Base-by-base conservation (phyloP, 2,797 vertebrate species). In the Dermochelys coriacea region DNA sequence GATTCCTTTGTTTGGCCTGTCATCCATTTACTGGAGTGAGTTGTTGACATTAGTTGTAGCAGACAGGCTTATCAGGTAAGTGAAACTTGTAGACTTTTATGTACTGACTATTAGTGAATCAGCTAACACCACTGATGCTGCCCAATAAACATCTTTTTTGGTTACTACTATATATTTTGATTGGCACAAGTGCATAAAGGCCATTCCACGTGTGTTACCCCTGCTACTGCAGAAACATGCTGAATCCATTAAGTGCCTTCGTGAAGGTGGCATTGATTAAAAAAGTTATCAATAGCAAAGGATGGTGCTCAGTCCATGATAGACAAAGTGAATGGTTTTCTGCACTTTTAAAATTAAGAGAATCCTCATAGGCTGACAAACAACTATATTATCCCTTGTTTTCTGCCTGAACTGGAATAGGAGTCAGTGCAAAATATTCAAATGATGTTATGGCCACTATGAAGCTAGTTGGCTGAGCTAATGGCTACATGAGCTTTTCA, bases 1-100 rank as follows among this genome's bases (percentile, higher is more conserved):
- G 83, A 91, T 88, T 95, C 85, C 50, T 94, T 87, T 95, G 92
- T 94, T 94, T 84, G 93, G 29, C 68, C 64, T 82, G 80, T 94
- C 80, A 82, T 91, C 74, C 91, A 81, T 88, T 93, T 29, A 50
- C 55, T 90, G 85, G 80, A 87, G 85, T 94, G 87, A 86, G 80
- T 87, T 92, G 87, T 93, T 93, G 95, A 90, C 83, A 82, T 47
- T 79, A 84, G 54, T 91, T 83, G 52, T 89, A 93, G 82, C 27
- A 85, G 83, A 86, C 84, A 85, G 88, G 68, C 85, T 92, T 93
- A 81, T 81, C 84, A 88, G 68, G 86, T 87, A 91, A 89, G 82
- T 81, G 86, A 91, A 91, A 52, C 34, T 64, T 74, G 15, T 82
- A 82, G 77, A 81, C 85, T 85, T 95, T 85, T 91, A 68, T 86